These are phyloP conservation scores for Anoplophora glabripennis DNA, from an alignment of 1,140 invertebrate species.

Conservation along the genomic window DNA sequence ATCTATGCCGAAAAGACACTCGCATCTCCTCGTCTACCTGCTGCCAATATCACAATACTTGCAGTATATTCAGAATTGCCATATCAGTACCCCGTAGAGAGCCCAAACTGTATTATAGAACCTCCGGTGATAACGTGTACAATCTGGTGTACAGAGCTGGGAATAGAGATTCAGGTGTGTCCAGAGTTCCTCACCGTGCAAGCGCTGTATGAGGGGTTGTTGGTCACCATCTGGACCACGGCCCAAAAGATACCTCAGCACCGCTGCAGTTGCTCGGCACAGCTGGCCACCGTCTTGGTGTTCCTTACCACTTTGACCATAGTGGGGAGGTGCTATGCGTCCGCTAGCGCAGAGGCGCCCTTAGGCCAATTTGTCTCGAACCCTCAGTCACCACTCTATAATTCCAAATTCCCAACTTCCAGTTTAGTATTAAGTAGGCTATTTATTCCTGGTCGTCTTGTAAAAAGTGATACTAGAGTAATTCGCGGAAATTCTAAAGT, in stretches of 20 bases:
- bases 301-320: conserved; percentile 16
- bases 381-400: conserved; percentile 6
- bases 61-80: background rate
- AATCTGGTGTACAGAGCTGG: background rate
- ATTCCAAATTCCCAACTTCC: conserved; percentile 28
- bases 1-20: background rate
- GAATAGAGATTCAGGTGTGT: conserved; percentile 1
- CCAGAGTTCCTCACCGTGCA: conserved; percentile 13
- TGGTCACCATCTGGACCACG: conserved; percentile 27
- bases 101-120: background rate
- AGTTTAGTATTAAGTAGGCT: conserved; percentile 26
- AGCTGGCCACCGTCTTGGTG: conserved; percentile 23
- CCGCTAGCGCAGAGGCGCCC: conserved; percentile 2
- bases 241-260: conserved; percentile 15
- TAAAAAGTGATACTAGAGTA: conserved; percentile 31
- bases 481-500: background rate
- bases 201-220: conserved; percentile 26
- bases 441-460: background rate
- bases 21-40: background rate
- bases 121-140: background rate
- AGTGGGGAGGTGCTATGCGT: conserved; percentile 5
- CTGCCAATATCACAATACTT: background rate
- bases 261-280: conserved; percentile 5
- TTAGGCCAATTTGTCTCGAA: background rate
- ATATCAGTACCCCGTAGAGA: conserved; percentile 14